A percentile compares a stretch with the other conserved stretches of the same genome.
These are phyloP conservation scores for Platycheirus albimanus DNA, from an alignment of 2,888 invertebrate species.

Conservation along the genomic window DNA sequence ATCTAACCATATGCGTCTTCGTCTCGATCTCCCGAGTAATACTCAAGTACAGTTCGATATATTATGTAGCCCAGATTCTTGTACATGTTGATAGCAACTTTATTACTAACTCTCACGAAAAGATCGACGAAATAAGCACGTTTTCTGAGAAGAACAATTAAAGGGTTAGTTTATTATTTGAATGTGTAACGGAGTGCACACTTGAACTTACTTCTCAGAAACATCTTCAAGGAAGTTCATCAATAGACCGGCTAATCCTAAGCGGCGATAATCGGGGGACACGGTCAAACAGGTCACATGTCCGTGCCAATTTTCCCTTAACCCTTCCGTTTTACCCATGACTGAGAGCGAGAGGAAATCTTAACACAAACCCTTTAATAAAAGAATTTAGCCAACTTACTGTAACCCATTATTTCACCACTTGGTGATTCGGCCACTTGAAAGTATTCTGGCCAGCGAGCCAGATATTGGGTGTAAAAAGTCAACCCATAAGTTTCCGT, in stretches of 20 bases:
- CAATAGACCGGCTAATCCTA: constrained; percentile 95
- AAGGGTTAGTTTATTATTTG: no score
- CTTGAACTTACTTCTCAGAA: constrained; percentile 91
- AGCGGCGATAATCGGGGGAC: constrained; percentile 94
- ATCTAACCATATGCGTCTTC: constrained; percentile 98
- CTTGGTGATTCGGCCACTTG: constrained; percentile 97
- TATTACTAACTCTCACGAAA: constrained; percentile 98
- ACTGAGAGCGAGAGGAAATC: constrained; percentile 84
- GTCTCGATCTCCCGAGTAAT: constrained; percentile 98
- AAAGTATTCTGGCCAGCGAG: constrained; percentile 99
- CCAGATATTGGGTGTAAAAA: constrained; percentile 98
- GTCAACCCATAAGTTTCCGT: constrained; percentile 98
- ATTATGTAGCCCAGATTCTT: constrained; percentile 97
- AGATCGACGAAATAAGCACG: constrained; percentile 98
- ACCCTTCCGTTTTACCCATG: constrained; percentile 99
- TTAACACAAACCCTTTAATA: not conserved
- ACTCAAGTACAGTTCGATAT: constrained; percentile 97
- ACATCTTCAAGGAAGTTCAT: constrained; percentile 98
- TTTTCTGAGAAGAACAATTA: constrained; percentile 88
- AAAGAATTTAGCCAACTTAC: constrained; percentile 84
- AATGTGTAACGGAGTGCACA: not conserved
- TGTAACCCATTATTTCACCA: constrained; percentile 99
- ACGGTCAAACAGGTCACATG: constrained; percentile 99
- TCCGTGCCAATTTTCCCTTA: constrained; percentile 98
- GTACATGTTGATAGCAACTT: constrained; percentile 99